Conservation (phyloP, 2,888 invertebrate genomes). For the Erebia ligea region DNA sequence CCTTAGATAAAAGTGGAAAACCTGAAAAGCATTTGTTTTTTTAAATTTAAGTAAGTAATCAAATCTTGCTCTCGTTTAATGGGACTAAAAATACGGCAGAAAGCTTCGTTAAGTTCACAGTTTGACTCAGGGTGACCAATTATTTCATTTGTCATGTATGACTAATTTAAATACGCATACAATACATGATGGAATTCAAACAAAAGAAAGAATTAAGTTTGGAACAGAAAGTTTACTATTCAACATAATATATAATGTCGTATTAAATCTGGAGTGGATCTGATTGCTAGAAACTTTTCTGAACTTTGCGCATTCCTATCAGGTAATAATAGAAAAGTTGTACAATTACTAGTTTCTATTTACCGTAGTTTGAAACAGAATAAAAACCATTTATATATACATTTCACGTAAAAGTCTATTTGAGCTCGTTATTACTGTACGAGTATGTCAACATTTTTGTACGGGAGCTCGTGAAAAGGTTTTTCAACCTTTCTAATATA, state of each 20-base stretch:
- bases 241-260: conserved; percentile 8
- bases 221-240: conserved; percentile 13
- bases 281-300: conserved; percentile 20
- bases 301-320: conserved; percentile 24
- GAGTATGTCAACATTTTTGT: no score
- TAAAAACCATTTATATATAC: not conserved
- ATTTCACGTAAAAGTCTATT: conserved; percentile 1
- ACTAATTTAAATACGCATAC: not conserved
- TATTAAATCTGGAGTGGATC: conserved; percentile 25
- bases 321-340: conserved; percentile 27
- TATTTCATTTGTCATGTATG: not conserved
- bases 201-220: not conserved
- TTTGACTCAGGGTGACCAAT: not conserved
- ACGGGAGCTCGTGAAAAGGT: no score
- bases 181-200: not conserved
- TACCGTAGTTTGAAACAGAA: conserved; percentile 7
- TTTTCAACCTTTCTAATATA: no score
- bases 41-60: no score
- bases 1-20: not conserved
- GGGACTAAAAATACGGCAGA: no score
- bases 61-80: no score
- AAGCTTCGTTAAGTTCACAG: no score
- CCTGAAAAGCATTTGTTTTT: no score
- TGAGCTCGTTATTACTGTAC: not conserved
- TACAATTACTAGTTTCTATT: conserved; percentile 14